Base-by-base conservation (phyloP, 1,140 invertebrate genomes). In the Cataglyphis hispanica region DNA sequence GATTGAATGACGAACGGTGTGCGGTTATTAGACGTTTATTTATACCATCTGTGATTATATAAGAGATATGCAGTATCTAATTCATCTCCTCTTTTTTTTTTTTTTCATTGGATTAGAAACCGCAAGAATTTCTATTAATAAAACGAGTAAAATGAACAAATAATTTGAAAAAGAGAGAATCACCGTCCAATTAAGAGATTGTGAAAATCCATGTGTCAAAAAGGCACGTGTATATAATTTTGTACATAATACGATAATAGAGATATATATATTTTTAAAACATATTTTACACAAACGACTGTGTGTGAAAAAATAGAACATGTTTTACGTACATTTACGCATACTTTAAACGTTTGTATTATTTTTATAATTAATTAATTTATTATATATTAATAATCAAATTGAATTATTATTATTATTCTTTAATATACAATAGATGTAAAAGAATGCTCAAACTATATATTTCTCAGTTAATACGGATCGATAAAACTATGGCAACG, bases 401-500 rank as follows among this genome's bases (percentile, higher is more conserved):
- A 75, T 34, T 56, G 0, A 56, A 58, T 40, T 16, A 37, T 58
- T 53, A 50, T 53, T 43, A 25, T 58, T 25, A 27, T 61, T 61
- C 19, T 58, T 74, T 74, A 6, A 56, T 4, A n/a, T n/a, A n/a
- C n/a, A n/a, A 66, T 46, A 13, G 11, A 10, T 43, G 10, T 11
- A 11, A 43, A n/a, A n/a, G n/a, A n/a, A 40, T 76, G 25, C 16
- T 43, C n/a, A n/a, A n/a, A n/a, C n/a, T n/a, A n/a, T 31, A n/a
- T 50, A 19, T 50, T 43, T 75, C 34, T 25, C 60, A 37, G 43
- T n/a, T n/a, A 22, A 76, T 77, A 4, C 27, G 13, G 22, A 84
- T 84, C 83, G 63, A 85, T 60, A n/a, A 77, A 84, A 77, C 81
- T 60, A 84, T 84, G 43, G 72, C 25, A 84, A 84, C 81, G 46